Conservation (phyloP, 2,888 invertebrate genomes). For the Drosophila nr. fundita region DNA sequence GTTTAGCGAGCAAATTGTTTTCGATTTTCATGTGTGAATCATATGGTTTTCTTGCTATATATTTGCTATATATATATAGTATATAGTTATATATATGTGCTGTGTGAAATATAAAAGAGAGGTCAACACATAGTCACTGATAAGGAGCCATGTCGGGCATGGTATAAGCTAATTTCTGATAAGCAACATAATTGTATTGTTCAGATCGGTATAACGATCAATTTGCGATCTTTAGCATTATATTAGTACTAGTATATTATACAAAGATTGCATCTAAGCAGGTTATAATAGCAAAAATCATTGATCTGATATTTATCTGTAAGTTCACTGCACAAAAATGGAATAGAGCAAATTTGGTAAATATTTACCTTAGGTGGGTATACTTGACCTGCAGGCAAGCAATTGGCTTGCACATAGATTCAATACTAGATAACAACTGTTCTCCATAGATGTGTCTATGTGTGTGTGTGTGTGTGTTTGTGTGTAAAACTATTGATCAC, state of each 20-base stretch:
- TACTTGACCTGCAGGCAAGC: conserved; percentile 30
- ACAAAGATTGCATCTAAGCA: neutral
- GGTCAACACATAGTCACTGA: conserved; percentile 1
- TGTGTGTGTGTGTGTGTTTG: neutral
- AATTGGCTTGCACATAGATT: conserved; percentile 25
- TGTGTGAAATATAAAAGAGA: too few species aligned
- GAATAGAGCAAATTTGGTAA: neutral
- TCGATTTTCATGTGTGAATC: conserved; percentile 40
- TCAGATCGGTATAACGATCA: neutral
- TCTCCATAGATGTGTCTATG: neutral
- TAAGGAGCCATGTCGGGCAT: neutral
- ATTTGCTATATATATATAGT: neutral
- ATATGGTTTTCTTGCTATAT: conserved; percentile 8
- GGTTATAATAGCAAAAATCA: neutral
- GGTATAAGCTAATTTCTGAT: neutral
- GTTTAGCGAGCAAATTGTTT: conserved; percentile 26
- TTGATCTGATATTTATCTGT: conserved; percentile 29
- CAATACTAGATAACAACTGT: conserved; percentile 40
- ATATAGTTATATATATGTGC: neutral
- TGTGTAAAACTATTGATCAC: conserved; percentile 37
- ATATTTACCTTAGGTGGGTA: conserved; percentile 1
- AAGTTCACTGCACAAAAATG: conserved; percentile 14
- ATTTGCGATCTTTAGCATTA: neutral
- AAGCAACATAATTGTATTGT: neutral
- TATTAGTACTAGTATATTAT: too few species aligned